Conservation (phyloP, 2,797 vertebrate genomes). For the Schizothorax lantsangensis region DNA sequence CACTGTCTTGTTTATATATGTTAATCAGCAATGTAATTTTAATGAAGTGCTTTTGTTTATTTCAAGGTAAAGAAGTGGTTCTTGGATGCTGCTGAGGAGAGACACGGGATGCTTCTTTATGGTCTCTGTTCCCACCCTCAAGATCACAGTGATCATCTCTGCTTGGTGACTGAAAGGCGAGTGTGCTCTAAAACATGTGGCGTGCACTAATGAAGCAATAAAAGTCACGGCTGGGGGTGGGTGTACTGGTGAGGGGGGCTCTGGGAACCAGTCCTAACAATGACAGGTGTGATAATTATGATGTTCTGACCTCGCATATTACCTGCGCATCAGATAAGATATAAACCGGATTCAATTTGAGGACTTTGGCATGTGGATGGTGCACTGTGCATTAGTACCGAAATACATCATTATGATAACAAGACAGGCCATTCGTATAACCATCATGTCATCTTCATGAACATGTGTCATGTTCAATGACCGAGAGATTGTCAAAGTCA, state of each 20-base stretch:
- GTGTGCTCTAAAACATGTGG: conserved; percentile 84
- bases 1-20: background rate
- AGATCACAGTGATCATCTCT: conserved; percentile 73
- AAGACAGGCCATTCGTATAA: conserved; percentile 16
- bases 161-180: conserved; percentile 71
- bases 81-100: background rate
- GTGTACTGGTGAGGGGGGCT: conserved; percentile 63
- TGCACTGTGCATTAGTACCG: conserved; percentile 34
- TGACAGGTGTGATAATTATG: conserved; percentile 82
- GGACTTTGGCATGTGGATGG: conserved; percentile 51
- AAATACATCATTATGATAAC: conserved; percentile 38
- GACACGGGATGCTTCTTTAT: background rate
- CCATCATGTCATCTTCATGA: conserved; percentile 30
- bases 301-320: conserved; percentile 79
- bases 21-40: conserved; percentile 13
- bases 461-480: conserved; percentile 38
- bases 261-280: conserved; percentile 69
- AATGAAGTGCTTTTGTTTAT: background rate
- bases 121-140: conserved; percentile 25
- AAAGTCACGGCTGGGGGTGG: conserved; percentile 86
- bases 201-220: conserved; percentile 97
- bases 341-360: conserved; percentile 64
- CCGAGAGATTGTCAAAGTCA: conserved; percentile 10
- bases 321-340: conserved; percentile 76
- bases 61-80: background rate